Conservation (phyloP, 2,888 invertebrate genomes). For the Euspilapteryx auroguttella region DNA sequence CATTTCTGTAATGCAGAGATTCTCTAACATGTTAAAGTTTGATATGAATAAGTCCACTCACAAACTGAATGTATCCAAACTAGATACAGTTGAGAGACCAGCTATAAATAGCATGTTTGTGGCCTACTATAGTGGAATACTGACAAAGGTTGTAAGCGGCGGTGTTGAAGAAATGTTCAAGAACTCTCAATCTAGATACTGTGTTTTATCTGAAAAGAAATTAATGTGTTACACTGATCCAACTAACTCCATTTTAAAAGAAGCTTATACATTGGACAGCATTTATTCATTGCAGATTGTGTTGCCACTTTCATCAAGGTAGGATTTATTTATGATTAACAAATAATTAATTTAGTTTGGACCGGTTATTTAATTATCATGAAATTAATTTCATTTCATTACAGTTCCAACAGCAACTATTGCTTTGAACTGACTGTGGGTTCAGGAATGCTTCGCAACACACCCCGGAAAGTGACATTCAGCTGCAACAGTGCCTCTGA, state of each 20-base stretch:
- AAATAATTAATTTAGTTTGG: too few species aligned
- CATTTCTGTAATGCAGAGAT: constrained; percentile 33
- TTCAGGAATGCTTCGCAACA: constrained; percentile 21
- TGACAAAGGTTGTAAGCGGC: constrained; percentile 62
- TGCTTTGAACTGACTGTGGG: constrained; percentile 66
- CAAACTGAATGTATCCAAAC: constrained; percentile 20
- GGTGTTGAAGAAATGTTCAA: constrained; percentile 74
- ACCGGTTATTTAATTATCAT: too few species aligned
- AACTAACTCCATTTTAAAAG: constrained; percentile 68
- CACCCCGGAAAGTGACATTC: constrained; percentile 56
- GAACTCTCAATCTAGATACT: constrained; percentile 74
- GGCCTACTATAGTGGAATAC: constrained; percentile 61
- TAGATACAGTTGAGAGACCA: constrained; percentile 49
- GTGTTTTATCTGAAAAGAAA: constrained; percentile 71
- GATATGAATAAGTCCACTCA: constrained; percentile 38
- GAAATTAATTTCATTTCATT: constrained; percentile 4
- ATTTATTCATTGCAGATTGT: constrained; percentile 68
- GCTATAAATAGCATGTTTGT: constrained; percentile 39
- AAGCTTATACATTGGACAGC: constrained; percentile 68
- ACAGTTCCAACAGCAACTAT: constrained; percentile 56
- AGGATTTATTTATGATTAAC: constrained; percentile 13
- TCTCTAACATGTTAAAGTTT: constrained; percentile 47
- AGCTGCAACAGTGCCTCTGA: constrained; percentile 58
- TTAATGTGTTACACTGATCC: constrained; percentile 75
- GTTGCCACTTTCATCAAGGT: constrained; percentile 53